Evolutionary conservation across 2,797 vertebrate genomes (phyloP).

Genomic region (Melanotaenia pygmaea): DNA sequence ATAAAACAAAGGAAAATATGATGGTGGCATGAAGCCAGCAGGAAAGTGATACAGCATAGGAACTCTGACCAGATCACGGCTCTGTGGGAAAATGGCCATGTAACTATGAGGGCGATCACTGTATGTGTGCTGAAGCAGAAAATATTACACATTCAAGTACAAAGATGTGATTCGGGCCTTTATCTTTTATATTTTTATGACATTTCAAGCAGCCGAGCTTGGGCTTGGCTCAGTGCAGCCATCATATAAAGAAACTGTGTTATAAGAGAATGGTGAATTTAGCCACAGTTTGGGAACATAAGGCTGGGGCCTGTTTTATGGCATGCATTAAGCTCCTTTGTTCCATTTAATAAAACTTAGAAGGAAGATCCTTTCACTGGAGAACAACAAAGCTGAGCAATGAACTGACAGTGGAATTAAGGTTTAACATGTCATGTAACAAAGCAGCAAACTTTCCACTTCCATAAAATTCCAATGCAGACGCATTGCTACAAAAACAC

Average conservation of each 20-base stretch:
- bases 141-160: neutral
- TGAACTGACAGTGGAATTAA: constrained; percentile 2
- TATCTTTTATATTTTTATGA: neutral
- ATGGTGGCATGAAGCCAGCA: neutral
- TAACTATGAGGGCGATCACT: neutral
- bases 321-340: neutral
- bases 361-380: neutral
- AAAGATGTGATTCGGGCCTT: neutral
- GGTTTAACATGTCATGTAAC: neutral
- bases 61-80: constrained; percentile 24
- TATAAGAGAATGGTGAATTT: neutral
- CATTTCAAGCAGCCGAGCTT: constrained; percentile 8
- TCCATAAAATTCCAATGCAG: neutral
- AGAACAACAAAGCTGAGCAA: neutral
- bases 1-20: constrained; percentile 13
- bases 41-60: constrained; percentile 8
- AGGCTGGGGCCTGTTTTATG: neutral
- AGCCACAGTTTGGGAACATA: neutral
- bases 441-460: neutral
- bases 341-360: constrained; percentile 5
- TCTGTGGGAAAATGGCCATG: neutral
- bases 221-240: constrained; percentile 4
- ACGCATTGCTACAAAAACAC: neutral
- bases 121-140: neutral
- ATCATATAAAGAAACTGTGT: neutral